Evolutionary conservation across 2,113 vertebrate species (phyloP).

Genomic region (Myotis yumanensis): DNA sequence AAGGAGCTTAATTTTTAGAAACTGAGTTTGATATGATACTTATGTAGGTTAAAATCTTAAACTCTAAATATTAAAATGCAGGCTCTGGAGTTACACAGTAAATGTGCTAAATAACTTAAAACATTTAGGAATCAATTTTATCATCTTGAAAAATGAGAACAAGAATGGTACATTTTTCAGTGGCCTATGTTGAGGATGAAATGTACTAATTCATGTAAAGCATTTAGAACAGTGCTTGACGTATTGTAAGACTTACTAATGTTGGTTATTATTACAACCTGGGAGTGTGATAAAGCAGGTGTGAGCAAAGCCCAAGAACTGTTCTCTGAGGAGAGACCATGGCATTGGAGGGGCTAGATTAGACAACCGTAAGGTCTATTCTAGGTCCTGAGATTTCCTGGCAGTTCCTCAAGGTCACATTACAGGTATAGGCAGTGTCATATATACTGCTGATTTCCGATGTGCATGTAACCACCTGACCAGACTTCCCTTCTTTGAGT

Average conservation of each 20-base stretch:
- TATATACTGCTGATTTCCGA: constrained; percentile 28
- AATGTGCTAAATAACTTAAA: constrained; percentile 3
- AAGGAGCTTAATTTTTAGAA: neutral
- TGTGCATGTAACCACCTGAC: constrained; percentile 27
- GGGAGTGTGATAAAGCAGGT: neutral
- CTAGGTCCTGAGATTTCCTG: neutral
- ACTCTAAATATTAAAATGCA: neutral
- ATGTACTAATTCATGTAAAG: neutral
- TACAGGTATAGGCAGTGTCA: neutral
- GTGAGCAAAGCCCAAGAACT: neutral
- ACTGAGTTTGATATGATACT: neutral
- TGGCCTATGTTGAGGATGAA: neutral
- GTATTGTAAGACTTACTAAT: neutral
- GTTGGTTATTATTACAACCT: neutral
- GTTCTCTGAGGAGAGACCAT: neutral
- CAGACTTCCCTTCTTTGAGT: constrained; percentile 7
- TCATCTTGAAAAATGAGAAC: neutral
- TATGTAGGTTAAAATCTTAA: neutral
- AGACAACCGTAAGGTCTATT: neutral
- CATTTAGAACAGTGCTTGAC: neutral
- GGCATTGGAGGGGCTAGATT: neutral
- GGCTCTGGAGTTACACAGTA: neutral
- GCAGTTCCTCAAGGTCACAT: constrained; percentile 9
- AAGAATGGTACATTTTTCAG: neutral
- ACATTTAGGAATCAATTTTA: neutral